phyloP scores from a whole-genome alignment of 2,113 vertebrate species.

The Pelobates fuscus region DNA sequence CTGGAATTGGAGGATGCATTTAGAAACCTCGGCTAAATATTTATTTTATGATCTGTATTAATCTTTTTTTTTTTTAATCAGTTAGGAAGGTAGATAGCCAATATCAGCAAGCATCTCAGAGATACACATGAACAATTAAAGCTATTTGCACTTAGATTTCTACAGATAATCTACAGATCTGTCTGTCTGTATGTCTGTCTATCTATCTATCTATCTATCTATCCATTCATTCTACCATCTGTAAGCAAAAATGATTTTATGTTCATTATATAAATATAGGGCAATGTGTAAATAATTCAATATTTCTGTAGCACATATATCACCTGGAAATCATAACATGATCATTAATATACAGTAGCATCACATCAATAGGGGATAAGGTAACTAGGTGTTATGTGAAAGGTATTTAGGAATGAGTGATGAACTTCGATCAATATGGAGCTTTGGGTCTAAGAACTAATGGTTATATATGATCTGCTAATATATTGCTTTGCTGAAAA shows the following conservation, averaged over 20 bases:
- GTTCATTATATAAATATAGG: conserved; percentile 11
- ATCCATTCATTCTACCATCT: not conserved
- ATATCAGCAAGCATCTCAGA: not conserved
- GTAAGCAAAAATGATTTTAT: not conserved
- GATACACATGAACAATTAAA: too few relatives aligned
- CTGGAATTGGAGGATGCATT: not conserved
- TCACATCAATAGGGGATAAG: not conserved
- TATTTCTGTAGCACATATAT: not conserved
- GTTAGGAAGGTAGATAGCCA: not conserved
- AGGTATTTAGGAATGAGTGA: conserved; percentile 18
- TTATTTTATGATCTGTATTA: not conserved
- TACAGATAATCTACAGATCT: not conserved
- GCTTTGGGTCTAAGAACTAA: not conserved
- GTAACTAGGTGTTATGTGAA: not conserved
- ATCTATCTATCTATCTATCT: not conserved
- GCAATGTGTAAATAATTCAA: conserved; percentile 26
- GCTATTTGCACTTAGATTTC: not conserved
- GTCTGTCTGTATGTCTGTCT: not conserved
- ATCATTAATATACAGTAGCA: not conserved
- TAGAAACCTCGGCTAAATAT: not conserved
- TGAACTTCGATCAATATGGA: conserved; percentile 1
- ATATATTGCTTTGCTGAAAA: not conserved
- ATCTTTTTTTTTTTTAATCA: not conserved
- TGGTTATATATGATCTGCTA: not conserved
- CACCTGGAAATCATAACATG: not conserved